Conservation (phyloP, 2,113 vertebrate species). For the Gymnorhina tibicen region DNA sequence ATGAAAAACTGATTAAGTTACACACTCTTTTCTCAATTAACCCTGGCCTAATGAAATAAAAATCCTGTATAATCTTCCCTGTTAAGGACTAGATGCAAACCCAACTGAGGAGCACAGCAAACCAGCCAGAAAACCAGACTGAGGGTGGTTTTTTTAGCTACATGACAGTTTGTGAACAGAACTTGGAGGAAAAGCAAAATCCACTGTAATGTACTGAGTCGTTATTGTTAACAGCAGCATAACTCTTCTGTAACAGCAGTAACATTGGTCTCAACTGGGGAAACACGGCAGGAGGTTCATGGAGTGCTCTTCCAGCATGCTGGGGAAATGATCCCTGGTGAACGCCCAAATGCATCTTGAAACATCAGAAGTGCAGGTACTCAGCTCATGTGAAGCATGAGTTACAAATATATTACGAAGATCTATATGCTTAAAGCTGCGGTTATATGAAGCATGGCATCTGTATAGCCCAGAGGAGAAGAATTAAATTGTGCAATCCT, state of each 20-base stretch:
- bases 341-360: background rate
- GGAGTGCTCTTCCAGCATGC: conserved; percentile 25
- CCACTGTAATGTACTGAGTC: background rate
- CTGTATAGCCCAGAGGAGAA: conserved; percentile 55
- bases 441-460: conserved; percentile 59
- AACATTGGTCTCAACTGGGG: conserved; percentile 43
- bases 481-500: conserved; percentile 47
- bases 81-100: background rate
- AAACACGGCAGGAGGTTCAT: conserved; percentile 28
- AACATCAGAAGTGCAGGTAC: conserved; percentile 19
- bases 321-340: conserved; percentile 59
- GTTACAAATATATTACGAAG: conserved; percentile 34
- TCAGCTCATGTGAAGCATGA: background rate
- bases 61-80: background rate
- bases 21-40: background rate
- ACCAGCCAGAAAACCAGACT: background rate
- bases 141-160: background rate
- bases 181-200: background rate
- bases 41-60: background rate
- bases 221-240: conserved; percentile 42
- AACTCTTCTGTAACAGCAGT: conserved; percentile 17
- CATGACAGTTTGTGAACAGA: background rate
- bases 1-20: background rate
- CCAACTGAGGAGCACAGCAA: background rate
- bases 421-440: background rate